Evolutionary conservation across 2,888 invertebrate genomes (phyloP), one percentile per base, ranked within the genome.

Genomic region (Philaethria dido): DNA sequence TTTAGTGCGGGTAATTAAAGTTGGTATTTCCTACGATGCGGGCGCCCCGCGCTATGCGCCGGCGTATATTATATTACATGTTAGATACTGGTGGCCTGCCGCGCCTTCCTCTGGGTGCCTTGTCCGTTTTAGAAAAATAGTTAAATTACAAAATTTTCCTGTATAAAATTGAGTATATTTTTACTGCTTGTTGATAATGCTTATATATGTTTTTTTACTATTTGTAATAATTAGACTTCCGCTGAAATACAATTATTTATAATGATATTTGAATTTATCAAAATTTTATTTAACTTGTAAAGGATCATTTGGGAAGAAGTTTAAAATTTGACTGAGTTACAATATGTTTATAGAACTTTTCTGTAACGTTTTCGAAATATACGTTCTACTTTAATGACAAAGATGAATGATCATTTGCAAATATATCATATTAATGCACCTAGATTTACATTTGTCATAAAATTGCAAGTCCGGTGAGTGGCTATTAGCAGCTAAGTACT

Each of bases 1-100:
- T 65, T 45, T 52, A 22, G 66, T 72, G 70, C 70, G 72, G 72
- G 72, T 72, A 60, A 70, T 72, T 72, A 68, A 63, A 64, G 52
- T 67, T 55, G 64, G 48, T 60, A 61, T 64, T 68, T 70, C 66
- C 68, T 55, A n/a, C 52, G 29, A 70, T 72, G 61, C 72, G 72
- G 72, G 72, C 63, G 50, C 42, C 55, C 52, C 20, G 39, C 62
- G 48, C 20, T 9, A 52, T 8, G 42, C 39, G 57, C 57, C 39
- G n/a, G 22, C n/a, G 22, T 25, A 14, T 57, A 39, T 57, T 57
- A 22, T n/a, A 42, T 57, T 22, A 9, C 52, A 52, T 57, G n/a
- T 42, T 42, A 42, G 22, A 52, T 16, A 16, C 29, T 52, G 29
- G 52, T 52, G 52, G 29, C 4, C 45, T 25, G 50, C n/a, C 50